These are phyloP conservation scores for Halichoeres trimaculatus DNA, from an alignment of 2,113 vertebrate species.

Conservation along the genomic window DNA sequence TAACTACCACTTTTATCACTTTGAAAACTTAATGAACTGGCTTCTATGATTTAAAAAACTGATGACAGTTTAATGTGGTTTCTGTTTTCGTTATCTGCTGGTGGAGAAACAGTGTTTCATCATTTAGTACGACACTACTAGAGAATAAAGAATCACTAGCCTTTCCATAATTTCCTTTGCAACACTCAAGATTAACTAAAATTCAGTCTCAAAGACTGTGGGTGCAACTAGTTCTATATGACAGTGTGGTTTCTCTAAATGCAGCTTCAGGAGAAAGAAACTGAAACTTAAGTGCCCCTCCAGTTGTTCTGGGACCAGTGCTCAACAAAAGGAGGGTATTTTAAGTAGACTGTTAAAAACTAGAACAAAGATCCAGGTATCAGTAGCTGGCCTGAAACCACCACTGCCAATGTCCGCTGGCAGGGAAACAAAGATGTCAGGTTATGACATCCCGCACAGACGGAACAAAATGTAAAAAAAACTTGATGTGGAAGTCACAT, in stretches of 20 bases:
- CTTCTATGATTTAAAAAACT: too few species aligned
- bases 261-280: constrained; percentile 6
- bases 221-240: constrained; percentile 16
- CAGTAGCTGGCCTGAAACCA: constrained; percentile 2
- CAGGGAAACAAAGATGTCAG: constrained; percentile 10
- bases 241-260: not conserved
- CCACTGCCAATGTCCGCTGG: not conserved
- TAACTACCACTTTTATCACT: too few species aligned
- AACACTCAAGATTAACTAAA: too few species aligned
- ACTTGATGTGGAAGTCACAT: not conserved
- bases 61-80: too few species aligned
- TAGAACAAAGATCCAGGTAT: constrained; percentile 1
- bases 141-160: too few species aligned
- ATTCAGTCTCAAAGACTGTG: too few species aligned
- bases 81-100: too few species aligned
- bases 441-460: not conserved
- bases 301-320: not conserved
- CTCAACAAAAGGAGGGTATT: not conserved
- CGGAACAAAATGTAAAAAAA: not conserved
- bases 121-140: too few species aligned
- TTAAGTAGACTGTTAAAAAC: constrained; percentile 1
- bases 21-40: too few species aligned
- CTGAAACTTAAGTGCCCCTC: not conserved
- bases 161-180: too few species aligned
- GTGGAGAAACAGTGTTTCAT: too few species aligned